phyloP scores from a whole-genome alignment of 2,888 invertebrate genomes.

The Trichopoda pennipes region DNA sequence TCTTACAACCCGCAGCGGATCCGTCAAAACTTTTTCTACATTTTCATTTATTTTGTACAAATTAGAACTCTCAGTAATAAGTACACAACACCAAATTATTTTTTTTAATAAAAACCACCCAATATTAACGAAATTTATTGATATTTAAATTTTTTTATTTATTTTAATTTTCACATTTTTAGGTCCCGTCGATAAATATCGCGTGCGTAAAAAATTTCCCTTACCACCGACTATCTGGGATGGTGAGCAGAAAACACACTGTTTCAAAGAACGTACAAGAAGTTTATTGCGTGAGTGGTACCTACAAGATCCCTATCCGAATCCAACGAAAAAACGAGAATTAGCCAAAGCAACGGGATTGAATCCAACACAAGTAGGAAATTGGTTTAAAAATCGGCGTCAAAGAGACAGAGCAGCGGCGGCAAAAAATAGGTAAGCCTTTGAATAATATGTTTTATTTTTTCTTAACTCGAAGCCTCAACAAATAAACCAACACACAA shows the following conservation, averaged over 20 bases:
- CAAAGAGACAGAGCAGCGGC: slow-evolving; percentile 94
- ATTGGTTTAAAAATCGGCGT: slow-evolving; percentile 95
- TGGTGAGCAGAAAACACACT: slow-evolving; percentile 97
- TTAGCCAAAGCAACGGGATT: slow-evolving; percentile 94
- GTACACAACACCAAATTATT: no score
- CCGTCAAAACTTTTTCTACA: no score
- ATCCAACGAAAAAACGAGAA: slow-evolving; percentile 95
- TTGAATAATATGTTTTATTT: background rate
- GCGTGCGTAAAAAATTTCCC: slow-evolving; percentile 96
- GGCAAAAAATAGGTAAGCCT: slow-evolving; percentile 95
- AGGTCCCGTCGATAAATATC: slow-evolving; percentile 95
- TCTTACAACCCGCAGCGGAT: no score
- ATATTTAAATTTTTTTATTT: background rate
- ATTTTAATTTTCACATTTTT: slow-evolving; percentile 1
- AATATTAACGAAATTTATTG: no score
- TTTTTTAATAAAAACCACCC: no score
- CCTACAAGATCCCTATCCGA: slow-evolving; percentile 97
- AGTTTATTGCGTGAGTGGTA: slow-evolving; percentile 98
- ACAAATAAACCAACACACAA: slow-evolving; percentile 8
- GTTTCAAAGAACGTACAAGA: slow-evolving; percentile 97
- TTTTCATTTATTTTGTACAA: no score
- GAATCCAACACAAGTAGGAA: slow-evolving; percentile 95
- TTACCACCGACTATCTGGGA: slow-evolving; percentile 96
- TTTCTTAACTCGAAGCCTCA: slow-evolving; percentile 10
- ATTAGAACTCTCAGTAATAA: no score